phyloP scores from a whole-genome alignment of 2,888 invertebrate species.

The Schrankia costaestrigalis region DNA sequence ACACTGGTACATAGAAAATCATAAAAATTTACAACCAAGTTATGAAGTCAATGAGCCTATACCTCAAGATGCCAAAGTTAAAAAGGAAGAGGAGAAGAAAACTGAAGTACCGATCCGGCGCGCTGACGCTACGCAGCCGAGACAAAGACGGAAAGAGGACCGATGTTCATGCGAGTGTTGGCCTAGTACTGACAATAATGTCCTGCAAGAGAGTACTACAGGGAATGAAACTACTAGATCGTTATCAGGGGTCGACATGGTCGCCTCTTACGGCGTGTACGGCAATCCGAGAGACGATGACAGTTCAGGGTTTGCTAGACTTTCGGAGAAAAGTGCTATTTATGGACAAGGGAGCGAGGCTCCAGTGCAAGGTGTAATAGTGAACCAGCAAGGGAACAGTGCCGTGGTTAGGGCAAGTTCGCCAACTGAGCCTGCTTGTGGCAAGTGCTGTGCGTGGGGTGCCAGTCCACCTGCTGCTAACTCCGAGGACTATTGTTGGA shows the following conservation, averaged over 20 bases:
- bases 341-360: slow-evolving; percentile 70
- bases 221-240: slow-evolving; percentile 68
- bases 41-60: slow-evolving; percentile 61
- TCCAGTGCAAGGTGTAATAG: slow-evolving; percentile 74
- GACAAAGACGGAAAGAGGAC: slow-evolving; percentile 72
- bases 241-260: slow-evolving; percentile 75
- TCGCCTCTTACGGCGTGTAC: slow-evolving; percentile 78
- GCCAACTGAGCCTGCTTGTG: slow-evolving; percentile 48
- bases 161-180: slow-evolving; percentile 78
- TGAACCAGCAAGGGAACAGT: slow-evolving; percentile 77
- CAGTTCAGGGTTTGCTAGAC: slow-evolving; percentile 70
- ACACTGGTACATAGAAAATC: slow-evolving; percentile 78
- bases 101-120: slow-evolving; percentile 59
- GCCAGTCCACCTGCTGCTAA: slow-evolving; percentile 60
- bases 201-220: slow-evolving; percentile 55
- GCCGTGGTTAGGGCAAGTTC: slow-evolving; percentile 63
- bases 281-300: slow-evolving; percentile 75
- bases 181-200: slow-evolving; percentile 72
- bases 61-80: slow-evolving; percentile 74
- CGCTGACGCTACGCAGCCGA: slow-evolving; percentile 57
- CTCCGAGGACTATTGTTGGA: slow-evolving; percentile 76
- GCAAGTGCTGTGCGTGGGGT: slow-evolving; percentile 64
- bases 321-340: slow-evolving; percentile 64
- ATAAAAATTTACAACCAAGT: slow-evolving; percentile 68
- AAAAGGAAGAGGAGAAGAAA: slow-evolving; percentile 75